phyloP scores from a whole-genome alignment of 2,113 vertebrate genomes.

The Amblyopsis rosae region DNA sequence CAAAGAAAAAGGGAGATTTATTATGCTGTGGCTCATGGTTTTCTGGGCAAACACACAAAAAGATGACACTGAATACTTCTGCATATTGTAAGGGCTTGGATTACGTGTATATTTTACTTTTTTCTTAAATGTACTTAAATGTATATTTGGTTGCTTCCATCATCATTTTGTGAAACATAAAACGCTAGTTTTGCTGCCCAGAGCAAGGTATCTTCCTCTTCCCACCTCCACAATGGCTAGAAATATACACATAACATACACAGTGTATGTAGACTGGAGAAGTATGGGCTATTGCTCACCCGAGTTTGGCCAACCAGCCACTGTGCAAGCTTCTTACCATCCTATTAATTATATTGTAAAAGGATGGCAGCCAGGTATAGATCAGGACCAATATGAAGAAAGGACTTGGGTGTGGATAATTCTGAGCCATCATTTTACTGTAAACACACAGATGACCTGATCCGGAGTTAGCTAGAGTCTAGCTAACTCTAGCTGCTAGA shows the following conservation, averaged over 20 bases:
- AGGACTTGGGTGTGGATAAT: neutral
- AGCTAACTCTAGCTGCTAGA: too few relatives aligned
- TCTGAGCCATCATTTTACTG: neutral
- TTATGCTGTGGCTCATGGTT: constrained; percentile 5
- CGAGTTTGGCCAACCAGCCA: too few relatives aligned
- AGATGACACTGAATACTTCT: constrained; percentile 40
- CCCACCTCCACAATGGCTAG: too few relatives aligned
- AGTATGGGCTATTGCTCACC: too few relatives aligned
- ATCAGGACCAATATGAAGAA: neutral
- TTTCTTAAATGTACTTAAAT: constrained; percentile 11
- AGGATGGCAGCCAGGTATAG: too few relatives aligned
- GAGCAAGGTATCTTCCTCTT: too few relatives aligned
- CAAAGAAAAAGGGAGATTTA: constrained; percentile 11
- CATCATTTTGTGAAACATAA: neutral
- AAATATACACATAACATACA: too few relatives aligned
- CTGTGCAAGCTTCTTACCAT: too few relatives aligned
- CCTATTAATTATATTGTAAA: too few relatives aligned
- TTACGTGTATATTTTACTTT: constrained; percentile 20
- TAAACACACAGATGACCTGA: constrained; percentile 23
- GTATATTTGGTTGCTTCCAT: constrained; percentile 1
- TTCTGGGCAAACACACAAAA: constrained; percentile 37
- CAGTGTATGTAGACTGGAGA: too few relatives aligned
- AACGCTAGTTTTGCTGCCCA: too few relatives aligned
- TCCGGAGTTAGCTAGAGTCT: neutral
- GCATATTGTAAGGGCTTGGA: constrained; percentile 5